These are phyloP conservation scores for Psittacula derbiana DNA, from an alignment of 2,797 vertebrate genomes.

Conservation along the genomic window DNA sequence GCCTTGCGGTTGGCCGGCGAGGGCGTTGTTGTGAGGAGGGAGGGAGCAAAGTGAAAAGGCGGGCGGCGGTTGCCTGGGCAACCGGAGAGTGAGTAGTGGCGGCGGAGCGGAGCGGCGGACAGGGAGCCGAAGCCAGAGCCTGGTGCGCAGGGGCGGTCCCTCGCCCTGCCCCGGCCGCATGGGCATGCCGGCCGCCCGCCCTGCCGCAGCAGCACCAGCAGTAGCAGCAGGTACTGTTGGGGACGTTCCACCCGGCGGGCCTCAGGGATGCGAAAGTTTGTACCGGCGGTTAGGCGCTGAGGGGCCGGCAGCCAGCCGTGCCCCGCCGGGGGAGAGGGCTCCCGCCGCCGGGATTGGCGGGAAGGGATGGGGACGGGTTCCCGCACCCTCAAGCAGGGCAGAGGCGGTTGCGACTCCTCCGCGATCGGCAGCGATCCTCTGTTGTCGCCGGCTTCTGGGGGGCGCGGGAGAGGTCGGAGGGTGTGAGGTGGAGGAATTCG, in stretches of 20 bases:
- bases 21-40: not conserved
- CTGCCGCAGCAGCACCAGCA: not conserved
- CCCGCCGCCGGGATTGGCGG: not conserved
- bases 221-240: not conserved
- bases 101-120: not conserved
- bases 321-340: not conserved
- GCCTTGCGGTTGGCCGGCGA: constrained; percentile 49
- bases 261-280: constrained; percentile 11
- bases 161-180: not conserved
- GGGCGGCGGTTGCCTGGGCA: constrained; percentile 71
- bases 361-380: not conserved
- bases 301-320: not conserved
- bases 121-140: not conserved
- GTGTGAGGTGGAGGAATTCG: not conserved
- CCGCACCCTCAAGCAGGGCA: not conserved
- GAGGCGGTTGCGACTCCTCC: not conserved
- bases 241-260: not conserved
- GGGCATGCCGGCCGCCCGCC: not conserved
- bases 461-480: not conserved
- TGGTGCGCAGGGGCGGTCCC: constrained; percentile 25
- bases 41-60: not conserved
- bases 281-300: not conserved
- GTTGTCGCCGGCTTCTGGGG: not conserved
- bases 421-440: not conserved
- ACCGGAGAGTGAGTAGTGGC: constrained; percentile 66